phyloP scores from a whole-genome alignment of 2,888 invertebrate species.

The Drosophila testacea region DNA sequence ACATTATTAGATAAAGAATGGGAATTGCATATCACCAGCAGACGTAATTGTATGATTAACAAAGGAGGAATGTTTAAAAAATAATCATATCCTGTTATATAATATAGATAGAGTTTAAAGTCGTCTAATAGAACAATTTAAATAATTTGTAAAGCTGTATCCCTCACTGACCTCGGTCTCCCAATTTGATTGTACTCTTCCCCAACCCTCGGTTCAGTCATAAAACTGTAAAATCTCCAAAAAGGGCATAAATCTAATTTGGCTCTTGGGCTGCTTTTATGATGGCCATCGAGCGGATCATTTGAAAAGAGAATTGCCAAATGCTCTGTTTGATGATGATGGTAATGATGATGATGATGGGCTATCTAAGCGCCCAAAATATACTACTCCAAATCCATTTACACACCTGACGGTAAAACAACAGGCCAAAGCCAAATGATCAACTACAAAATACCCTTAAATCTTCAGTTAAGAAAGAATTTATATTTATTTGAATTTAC shows the following conservation, averaged over 20 bases:
- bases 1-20: constrained; percentile 32
- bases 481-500: too few relatives aligned
- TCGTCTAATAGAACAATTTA: background rate
- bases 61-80: background rate
- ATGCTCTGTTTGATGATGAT: constrained; percentile 35
- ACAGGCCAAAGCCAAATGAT: background rate
- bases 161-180: constrained; percentile 5
- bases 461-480: too few relatives aligned
- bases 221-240: constrained; percentile 57
- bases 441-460: constrained; percentile 21
- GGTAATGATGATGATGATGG: constrained; percentile 58
- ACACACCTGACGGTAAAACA: constrained; percentile 61
- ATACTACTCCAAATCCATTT: constrained; percentile 72
- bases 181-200: constrained; percentile 53
- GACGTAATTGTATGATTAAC: constrained; percentile 28
- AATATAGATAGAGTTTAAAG: background rate
- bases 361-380: constrained; percentile 57
- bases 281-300: constrained; percentile 50
- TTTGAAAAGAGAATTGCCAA: constrained; percentile 56
- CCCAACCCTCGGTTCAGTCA: background rate
- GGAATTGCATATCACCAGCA: constrained; percentile 20
- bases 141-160: constrained; percentile 7
- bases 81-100: too few relatives aligned
- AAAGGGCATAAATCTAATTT: constrained; percentile 74
- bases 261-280: constrained; percentile 60